Base-by-base conservation (phyloP, 92 coral and sea anemone species). In the Diadumene lineata region DNA sequence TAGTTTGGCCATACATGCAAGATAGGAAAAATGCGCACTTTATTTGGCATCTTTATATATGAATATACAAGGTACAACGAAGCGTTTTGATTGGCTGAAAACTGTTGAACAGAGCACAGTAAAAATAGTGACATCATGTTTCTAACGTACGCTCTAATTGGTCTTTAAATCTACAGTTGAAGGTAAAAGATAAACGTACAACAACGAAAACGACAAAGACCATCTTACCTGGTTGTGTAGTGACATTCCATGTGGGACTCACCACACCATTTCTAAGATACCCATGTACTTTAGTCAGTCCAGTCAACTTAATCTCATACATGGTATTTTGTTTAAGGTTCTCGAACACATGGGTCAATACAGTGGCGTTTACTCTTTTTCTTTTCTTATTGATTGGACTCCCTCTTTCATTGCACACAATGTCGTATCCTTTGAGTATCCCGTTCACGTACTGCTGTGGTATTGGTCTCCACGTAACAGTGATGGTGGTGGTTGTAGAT, bases 401-500 rank as follows among this genome's bases (percentile, higher is more conserved):
- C 30, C 68, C 80, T 8, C 81, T 85, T 28, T 85, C 80, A 65
- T 74, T 79, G 68, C 78, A 83, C 11, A 85, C 69, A 50, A 91
- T 66, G 76, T 91, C 83, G 71, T 91, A 91, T 3, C 97, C 97
- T 0, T 88, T 82, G 0, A 91, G 88, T 33, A 91, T 85, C 0
- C 97, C 97, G 43, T 91, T 72, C 27, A 88, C 84, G 72, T 56
- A 69, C 25, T 85, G 51, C 50, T 81, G 72, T 6, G 97, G 93
- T 27, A 91, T 91, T 23, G 86, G 90, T 6, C 69, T 61, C 97
- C 97, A 91, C 32, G 48, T 65, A 0, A 91, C 70, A 31, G 74
- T 21, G 63, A 91, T 74, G 8, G 93, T 85, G 19, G 97, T 84
- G n/a, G 81, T 81, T 57, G 84, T 84, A 25, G 97, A 43, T 24